phyloP scores from a whole-genome alignment of 2,888 invertebrate genomes.

The Candidula unifasciata region DNA sequence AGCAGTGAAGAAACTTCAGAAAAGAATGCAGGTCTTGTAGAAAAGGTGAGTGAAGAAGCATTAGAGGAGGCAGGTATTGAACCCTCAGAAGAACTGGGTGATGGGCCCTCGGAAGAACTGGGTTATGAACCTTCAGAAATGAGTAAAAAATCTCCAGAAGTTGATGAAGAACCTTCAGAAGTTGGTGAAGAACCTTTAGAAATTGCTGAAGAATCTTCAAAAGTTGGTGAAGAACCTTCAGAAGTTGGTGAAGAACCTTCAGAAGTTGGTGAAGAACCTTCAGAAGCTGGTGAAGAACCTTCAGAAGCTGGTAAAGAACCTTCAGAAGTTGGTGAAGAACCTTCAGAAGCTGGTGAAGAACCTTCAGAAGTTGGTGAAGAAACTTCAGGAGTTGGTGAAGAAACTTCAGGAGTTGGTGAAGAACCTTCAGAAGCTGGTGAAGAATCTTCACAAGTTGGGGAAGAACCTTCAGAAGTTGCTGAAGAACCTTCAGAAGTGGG shows the following conservation, averaged over 20 bases:
- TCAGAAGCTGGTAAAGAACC: not conserved
- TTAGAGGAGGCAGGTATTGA: slow-evolving; percentile 14
- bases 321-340: not conserved
- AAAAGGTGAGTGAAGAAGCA: not conserved
- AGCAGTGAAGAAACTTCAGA: slow-evolving; percentile 29
- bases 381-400: not conserved
- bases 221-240: not conserved
- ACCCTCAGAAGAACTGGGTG: too few species aligned
- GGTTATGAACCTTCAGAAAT: slow-evolving; percentile 19
- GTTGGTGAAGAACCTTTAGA: not conserved
- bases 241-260: not conserved
- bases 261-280: not conserved
- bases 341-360: not conserved
- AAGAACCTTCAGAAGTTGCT: not conserved
- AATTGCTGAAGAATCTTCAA: slow-evolving; percentile 1
- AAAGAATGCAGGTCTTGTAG: not conserved
- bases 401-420: slow-evolving; percentile 12
- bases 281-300: slow-evolving; percentile 7
- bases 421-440: not conserved
- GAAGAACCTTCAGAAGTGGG: not conserved
- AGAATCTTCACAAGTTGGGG: not conserved
- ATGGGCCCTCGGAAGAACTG: slow-evolving; percentile 14
- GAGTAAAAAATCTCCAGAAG: not conserved
- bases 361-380: not conserved
- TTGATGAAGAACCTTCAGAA: not conserved